phyloP scores from a whole-genome alignment of 2,888 invertebrate species.

The Taenaris catops region DNA sequence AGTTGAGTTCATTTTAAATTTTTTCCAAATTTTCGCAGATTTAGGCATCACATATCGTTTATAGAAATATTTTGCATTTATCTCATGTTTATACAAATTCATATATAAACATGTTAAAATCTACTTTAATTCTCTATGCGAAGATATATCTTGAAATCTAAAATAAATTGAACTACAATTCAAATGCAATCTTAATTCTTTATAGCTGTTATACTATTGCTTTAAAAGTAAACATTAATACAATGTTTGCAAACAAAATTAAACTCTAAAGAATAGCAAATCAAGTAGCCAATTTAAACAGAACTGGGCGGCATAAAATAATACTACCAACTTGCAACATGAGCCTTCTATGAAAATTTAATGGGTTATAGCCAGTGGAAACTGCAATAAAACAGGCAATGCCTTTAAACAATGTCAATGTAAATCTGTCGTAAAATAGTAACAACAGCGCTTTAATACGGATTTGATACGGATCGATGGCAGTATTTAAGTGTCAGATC shows the following conservation, averaged over 20 bases:
- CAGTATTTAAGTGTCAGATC: slow-evolving; percentile 27
- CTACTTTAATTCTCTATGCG: too few species aligned
- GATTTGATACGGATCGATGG: slow-evolving; percentile 46
- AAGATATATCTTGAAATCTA: too few species aligned
- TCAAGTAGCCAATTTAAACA: slow-evolving; percentile 14
- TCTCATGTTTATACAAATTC: too few species aligned
- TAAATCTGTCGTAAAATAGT: slow-evolving; percentile 57
- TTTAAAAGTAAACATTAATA: neutral
- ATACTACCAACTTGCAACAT: slow-evolving; percentile 27
- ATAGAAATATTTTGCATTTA: too few species aligned
- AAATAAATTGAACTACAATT: too few species aligned
- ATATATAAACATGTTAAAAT: too few species aligned
- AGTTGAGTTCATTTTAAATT: too few species aligned
- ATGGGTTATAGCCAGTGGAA: slow-evolving; percentile 47
- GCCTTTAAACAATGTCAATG: slow-evolving; percentile 60
- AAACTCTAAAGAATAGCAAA: slow-evolving; percentile 3
- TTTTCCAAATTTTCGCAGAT: too few species aligned
- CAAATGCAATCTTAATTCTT: too few species aligned
- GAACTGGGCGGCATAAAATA: slow-evolving; percentile 27
- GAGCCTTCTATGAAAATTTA: slow-evolving; percentile 41
- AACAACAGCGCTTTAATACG: slow-evolving; percentile 44
- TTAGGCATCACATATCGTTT: too few species aligned
- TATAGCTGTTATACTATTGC: too few species aligned
- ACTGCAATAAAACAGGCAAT: slow-evolving; percentile 52
- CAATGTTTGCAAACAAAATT: neutral